Evolutionary conservation across 1,140 invertebrate genomes (phyloP), one percentile per base, ranked within the genome.

Genomic region (Aleiodes sp.): DNA sequence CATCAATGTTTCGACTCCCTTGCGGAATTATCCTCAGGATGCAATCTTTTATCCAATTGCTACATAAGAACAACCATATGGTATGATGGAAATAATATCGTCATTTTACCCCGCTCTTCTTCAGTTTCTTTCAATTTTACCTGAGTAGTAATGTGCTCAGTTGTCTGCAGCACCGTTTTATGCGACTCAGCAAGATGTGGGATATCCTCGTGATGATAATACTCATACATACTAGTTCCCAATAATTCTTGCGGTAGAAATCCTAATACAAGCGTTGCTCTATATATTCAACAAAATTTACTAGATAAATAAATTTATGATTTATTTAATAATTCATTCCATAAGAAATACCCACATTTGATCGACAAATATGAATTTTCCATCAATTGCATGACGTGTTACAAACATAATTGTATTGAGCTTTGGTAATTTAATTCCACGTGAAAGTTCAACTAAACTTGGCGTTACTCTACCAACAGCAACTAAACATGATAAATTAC

Each of bases 331-430:
- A 14, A 57, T 3, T 33, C 2, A 41, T 62, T 24, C 57, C 16
- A 31, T 46, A 2, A 65, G 39, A 62, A 57, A 56, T 56, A 41
- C 60, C 57, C 31, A 82, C 78, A 96, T 92, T 85, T 99, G 97
- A 86, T 99, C 98, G 19, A 98, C 95, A 89, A 98, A 99, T 14
- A 97, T 94, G 85, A 99, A 98, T 83, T 98, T 98, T 10, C 97
- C 97, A 78, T 99, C 97, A 70, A 95, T 91, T 19, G 94, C 93
- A 86, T 99, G 97, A 16, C 97, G 90, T 16, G 96, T 97, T 61
- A 98, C 95, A 78, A 98, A 99, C 86, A 98, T 96, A 57, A 86
- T 84, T 12, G 78, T 76, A 9, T 78, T 75, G 10, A 82, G 76
- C 52, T 73, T 73, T 7, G 82, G 79, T 43, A 77, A 78, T 37